Percentiles rank a stretch among this genome's conserved stretches.
Evolutionary conservation across 2,113 vertebrate species (phyloP).

Genomic region (Holacanthus passer): DNA sequence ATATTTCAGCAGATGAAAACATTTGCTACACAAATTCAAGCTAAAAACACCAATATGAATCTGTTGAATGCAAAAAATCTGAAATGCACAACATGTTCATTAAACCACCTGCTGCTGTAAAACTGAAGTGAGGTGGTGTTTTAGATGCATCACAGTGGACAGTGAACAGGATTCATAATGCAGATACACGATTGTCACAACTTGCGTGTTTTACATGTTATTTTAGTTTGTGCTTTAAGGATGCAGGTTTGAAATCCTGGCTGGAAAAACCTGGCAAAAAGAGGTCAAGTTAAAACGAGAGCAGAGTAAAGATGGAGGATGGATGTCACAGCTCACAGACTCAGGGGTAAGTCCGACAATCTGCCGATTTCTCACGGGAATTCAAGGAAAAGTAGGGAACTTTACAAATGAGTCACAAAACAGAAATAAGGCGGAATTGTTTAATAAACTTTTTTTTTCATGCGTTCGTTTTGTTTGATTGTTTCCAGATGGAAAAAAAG

Average conservation of each 20-base stretch:
- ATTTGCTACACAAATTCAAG: neutral
- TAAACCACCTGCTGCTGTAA: neutral
- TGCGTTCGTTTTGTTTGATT: constrained; percentile 29
- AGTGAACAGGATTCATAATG: neutral
- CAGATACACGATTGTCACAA: neutral
- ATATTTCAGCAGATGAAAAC: neutral
- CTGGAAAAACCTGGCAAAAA: neutral
- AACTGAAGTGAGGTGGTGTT: neutral
- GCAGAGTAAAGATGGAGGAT: neutral
- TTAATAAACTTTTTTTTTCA: constrained; percentile 19
- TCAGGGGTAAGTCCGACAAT: neutral
- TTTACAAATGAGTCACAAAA: constrained; percentile 57
- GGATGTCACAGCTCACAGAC: neutral
- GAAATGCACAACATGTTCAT: neutral
- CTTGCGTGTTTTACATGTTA: neutral
- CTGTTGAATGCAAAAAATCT: neutral
- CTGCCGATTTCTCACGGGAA: neutral
- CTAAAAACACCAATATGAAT: neutral
- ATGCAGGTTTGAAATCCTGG: neutral
- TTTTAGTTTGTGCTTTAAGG: neutral
- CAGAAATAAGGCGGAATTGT: constrained; percentile 44
- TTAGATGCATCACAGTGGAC: neutral
- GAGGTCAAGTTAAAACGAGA: neutral
- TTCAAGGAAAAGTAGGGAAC: constrained; percentile 38
- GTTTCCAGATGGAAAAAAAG: constrained; percentile 35